phyloP scores from a whole-genome alignment of 2,113 vertebrate genomes.

The Marmota flaviventris region DNA sequence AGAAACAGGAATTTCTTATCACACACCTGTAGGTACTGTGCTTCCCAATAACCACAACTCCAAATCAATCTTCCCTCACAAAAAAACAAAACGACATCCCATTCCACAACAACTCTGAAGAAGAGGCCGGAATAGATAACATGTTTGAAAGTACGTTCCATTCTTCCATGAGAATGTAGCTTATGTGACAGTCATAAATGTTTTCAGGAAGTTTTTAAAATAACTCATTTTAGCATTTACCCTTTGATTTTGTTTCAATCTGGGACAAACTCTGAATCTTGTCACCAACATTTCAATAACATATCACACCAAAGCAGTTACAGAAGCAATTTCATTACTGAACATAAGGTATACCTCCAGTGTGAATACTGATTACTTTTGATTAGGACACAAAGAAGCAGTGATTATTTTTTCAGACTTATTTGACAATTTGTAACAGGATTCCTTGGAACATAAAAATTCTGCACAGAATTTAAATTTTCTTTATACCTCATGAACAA shows the following conservation, averaged over 20 bases:
- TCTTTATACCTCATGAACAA: background rate
- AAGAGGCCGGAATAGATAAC: background rate
- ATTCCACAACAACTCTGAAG: background rate
- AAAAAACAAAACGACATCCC: background rate
- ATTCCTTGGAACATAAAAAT: background rate
- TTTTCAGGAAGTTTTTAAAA: constrained; percentile 42
- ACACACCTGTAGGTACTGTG: background rate
- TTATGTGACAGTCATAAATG: background rate
- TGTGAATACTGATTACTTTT: constrained; percentile 1
- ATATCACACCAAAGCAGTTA: background rate
- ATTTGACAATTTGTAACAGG: background rate
- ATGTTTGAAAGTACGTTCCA: background rate
- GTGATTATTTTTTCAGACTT: constrained; percentile 29
- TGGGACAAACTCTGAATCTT: constrained; percentile 33
- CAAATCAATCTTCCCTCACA: background rate
- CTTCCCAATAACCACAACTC: background rate
- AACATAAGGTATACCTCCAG: background rate
- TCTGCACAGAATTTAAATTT: constrained; percentile 7
- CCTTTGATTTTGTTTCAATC: background rate
- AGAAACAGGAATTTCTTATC: constrained; percentile 44
- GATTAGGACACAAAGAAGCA: background rate
- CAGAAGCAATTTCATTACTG: background rate
- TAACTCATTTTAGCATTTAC: background rate
- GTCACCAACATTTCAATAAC: constrained; percentile 34
- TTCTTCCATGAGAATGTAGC: background rate